A percentile compares a stretch with the other conserved stretches of the same genome.
Evolutionary conservation across 2,797 vertebrate species (phyloP).

Genomic region (Dromococcyx pavoninus): DNA sequence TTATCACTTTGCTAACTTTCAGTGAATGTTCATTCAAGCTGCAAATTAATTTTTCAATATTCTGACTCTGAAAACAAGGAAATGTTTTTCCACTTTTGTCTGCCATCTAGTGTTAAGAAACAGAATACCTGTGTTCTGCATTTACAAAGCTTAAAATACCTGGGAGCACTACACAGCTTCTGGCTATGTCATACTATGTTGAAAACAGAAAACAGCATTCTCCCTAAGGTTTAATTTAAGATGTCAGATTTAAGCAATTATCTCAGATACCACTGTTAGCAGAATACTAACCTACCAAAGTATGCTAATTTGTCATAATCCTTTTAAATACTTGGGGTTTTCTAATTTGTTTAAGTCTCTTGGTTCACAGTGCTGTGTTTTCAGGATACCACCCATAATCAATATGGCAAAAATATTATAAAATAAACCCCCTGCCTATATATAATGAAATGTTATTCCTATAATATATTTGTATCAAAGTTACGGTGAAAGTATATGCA

Average conservation of each 20-base stretch:
- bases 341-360: background rate
- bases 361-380: background rate
- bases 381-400: background rate
- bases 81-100: slow-evolving; percentile 44
- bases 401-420: background rate
- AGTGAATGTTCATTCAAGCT: background rate
- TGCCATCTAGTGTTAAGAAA: slow-evolving; percentile 72
- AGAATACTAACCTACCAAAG: background rate
- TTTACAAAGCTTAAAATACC: background rate
- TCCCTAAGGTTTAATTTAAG: background rate
- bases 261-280: background rate
- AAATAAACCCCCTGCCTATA: background rate
- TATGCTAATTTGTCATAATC: background rate
- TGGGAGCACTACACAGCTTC: background rate
- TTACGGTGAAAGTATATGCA: background rate
- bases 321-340: background rate
- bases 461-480: background rate
- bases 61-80: background rate
- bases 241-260: background rate
- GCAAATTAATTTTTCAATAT: background rate
- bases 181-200: background rate
- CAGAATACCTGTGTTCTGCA: background rate
- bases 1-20: background rate
- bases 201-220: background rate
- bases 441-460: background rate